Conservation (phyloP, 53 echinoderm and acorn worm genomes). For the Antedon mediterranea region DNA sequence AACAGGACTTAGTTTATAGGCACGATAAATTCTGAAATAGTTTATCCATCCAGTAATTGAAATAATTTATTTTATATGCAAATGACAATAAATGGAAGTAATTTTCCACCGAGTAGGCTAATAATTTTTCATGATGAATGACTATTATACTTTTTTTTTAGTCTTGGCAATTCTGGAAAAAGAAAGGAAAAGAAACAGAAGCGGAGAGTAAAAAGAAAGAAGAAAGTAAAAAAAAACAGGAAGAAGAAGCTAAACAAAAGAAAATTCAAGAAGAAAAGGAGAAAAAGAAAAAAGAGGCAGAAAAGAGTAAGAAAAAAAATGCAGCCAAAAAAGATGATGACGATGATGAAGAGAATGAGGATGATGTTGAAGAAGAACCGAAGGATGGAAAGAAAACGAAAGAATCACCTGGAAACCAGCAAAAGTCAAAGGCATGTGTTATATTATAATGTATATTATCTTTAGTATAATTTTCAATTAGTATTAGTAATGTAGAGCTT, state of each 20-base stretch:
- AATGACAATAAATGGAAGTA: too few relatives aligned
- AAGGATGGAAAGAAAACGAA: slow-evolving; percentile 7
- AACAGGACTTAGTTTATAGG: too few relatives aligned
- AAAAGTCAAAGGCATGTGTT: slow-evolving; percentile 40
- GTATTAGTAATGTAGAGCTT: too few relatives aligned
- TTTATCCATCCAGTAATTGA: too few relatives aligned
- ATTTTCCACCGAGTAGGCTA: too few relatives aligned
- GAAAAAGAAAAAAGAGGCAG: not conserved
- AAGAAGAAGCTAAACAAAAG: not conserved
- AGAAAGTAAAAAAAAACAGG: not conserved
- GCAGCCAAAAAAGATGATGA: slow-evolving; percentile 6
- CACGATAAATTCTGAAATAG: too few relatives aligned
- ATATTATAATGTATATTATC: slow-evolving; percentile 22
- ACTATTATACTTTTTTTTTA: not conserved
- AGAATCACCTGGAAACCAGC: slow-evolving; percentile 21
- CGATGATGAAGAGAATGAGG: slow-evolving; percentile 32
- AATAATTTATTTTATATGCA: too few relatives aligned
- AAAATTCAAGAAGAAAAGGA: slow-evolving; percentile 4
- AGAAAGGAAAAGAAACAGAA: slow-evolving; percentile 4
- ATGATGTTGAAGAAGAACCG: slow-evolving; percentile 6
- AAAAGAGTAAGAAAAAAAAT: not conserved
- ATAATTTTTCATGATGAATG: too few relatives aligned
- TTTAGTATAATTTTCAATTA: too few relatives aligned
- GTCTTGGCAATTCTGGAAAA: not conserved
- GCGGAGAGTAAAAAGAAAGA: not conserved